A percentile compares a stretch with the other conserved stretches of the same genome.
These are phyloP conservation scores for Subacronicta megacephala DNA, from an alignment of 2,888 invertebrate genomes.

Conservation along the genomic window DNA sequence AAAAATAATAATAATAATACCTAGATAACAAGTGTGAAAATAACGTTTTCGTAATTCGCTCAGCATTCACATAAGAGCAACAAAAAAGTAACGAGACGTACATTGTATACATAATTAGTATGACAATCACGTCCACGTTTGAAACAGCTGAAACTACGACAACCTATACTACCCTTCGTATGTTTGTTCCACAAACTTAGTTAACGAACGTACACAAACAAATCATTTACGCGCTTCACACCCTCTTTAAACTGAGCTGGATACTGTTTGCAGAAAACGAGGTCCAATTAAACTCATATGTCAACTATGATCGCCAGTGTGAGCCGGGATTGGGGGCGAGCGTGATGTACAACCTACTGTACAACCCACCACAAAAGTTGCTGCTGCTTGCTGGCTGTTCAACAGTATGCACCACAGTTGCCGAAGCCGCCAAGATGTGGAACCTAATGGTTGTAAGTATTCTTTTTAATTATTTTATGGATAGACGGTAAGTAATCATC, in stretches of 20 bases:
- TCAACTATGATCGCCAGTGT: slow-evolving; percentile 92
- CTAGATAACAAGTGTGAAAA: no score
- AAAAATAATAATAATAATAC: no score
- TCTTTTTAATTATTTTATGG: no score
- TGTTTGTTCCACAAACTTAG: slow-evolving; percentile 36
- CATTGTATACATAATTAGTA: not conserved
- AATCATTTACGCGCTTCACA: slow-evolving; percentile 40
- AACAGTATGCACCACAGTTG: slow-evolving; percentile 99
- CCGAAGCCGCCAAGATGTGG: slow-evolving; percentile 99
- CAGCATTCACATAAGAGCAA: not conserved
- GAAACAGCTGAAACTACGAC: slow-evolving; percentile 19
- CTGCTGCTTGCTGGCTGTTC: slow-evolving; percentile 99
- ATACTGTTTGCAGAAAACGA: slow-evolving; percentile 34
- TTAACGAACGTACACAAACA: slow-evolving; percentile 34
- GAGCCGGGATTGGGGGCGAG: slow-evolving; percentile 99
- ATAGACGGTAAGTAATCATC: no score
- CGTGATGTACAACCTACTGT: slow-evolving; percentile 99
- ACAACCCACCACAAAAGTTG: slow-evolving; percentile 98
- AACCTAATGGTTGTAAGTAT: slow-evolving; percentile 98
- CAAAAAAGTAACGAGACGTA: not conserved
- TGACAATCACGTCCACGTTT: not conserved
- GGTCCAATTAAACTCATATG: slow-evolving; percentile 33
- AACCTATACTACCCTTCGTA: slow-evolving; percentile 19
- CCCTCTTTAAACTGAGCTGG: slow-evolving; percentile 29
- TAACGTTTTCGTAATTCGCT: no score